phyloP scores from a whole-genome alignment of 2,888 invertebrate genomes.

The Cosmorhoe ocellata region DNA sequence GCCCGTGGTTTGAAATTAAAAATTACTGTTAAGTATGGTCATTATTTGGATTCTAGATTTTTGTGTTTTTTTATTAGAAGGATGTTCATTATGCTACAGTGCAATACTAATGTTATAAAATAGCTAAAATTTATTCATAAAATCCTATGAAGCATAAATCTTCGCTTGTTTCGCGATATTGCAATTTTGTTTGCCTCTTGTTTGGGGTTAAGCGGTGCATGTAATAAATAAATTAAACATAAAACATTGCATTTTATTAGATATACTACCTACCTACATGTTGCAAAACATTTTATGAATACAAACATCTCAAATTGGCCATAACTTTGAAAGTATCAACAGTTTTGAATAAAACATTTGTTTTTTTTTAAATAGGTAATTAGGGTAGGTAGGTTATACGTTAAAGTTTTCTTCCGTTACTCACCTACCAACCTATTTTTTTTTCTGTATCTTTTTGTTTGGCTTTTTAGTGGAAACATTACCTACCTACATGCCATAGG shows the following conservation, averaged over 20 bases:
- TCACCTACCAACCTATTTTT: too few species aligned
- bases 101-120: neutral
- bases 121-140: neutral
- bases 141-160: constrained; percentile 22
- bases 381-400: too few species aligned
- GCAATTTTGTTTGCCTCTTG: constrained; percentile 35
- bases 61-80: too few species aligned
- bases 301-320: constrained; percentile 5
- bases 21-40: too few species aligned
- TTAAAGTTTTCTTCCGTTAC: too few species aligned
- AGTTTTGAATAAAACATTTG: neutral
- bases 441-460: too few species aligned
- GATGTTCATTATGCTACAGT: too few species aligned
- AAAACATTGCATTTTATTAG: constrained; percentile 16
- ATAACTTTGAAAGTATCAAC: constrained; percentile 5
- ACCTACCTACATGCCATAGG: too few species aligned
- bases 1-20: too few species aligned
- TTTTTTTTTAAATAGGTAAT: too few species aligned
- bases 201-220: constrained; percentile 36
- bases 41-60: too few species aligned
- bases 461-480: too few species aligned
- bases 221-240: constrained; percentile 50
- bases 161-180: constrained; percentile 37
- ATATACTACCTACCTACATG: constrained; percentile 32
- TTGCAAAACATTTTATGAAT: constrained; percentile 32